Conservation (phyloP, 2,797 vertebrate genomes). For the Pangasius krempfi region DNA sequence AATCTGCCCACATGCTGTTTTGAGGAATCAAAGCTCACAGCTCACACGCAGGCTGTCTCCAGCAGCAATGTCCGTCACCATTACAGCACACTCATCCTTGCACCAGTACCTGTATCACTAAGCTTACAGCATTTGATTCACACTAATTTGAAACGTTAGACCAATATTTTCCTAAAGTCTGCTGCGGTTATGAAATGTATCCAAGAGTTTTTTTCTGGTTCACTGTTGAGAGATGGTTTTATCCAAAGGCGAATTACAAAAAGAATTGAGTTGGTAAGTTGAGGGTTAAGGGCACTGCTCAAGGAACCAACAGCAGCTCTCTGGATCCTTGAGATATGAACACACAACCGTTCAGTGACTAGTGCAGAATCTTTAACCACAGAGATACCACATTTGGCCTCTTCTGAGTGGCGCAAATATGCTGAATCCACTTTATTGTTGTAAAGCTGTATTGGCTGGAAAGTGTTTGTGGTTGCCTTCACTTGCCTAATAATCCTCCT, state of each 20-base stretch:
- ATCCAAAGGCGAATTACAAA: neutral
- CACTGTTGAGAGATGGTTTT: neutral
- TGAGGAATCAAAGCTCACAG: slow-evolving; percentile 28
- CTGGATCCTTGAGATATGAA: neutral
- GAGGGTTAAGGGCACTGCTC: neutral
- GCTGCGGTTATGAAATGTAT: neutral
- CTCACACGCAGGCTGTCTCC: slow-evolving; percentile 10
- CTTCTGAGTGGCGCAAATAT: neutral
- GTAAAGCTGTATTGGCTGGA: neutral
- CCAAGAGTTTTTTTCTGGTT: no score
- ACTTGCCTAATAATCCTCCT: neutral
- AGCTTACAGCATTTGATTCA: neutral
- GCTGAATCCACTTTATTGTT: neutral
- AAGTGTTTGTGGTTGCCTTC: neutral
- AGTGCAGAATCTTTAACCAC: neutral
- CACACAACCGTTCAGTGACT: neutral
- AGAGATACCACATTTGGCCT: neutral
- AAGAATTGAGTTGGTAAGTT: neutral
- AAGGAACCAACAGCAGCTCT: neutral
- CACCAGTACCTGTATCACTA: neutral
- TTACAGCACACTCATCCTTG: neutral
- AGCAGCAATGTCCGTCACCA: neutral
- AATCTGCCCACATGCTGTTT: slow-evolving; percentile 48
- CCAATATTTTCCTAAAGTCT: neutral
- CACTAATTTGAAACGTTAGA: neutral